Evolutionary conservation across 2,113 vertebrate genomes (phyloP), one percentile per base, ranked within the genome.

Genomic region (Eolophus roseicapilla): DNA sequence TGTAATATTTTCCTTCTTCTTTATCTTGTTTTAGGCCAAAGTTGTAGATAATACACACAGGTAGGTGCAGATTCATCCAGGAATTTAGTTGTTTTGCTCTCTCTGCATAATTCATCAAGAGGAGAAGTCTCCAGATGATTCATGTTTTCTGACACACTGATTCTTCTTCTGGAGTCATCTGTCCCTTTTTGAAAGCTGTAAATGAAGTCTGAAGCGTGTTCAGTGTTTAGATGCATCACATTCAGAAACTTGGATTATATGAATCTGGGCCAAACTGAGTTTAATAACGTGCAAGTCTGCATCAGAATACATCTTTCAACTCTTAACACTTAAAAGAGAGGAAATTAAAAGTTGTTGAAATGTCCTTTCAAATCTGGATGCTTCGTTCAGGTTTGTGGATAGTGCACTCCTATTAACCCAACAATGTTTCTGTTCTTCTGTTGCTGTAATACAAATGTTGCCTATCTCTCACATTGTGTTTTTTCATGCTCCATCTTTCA

Each of bases 341-440:
- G 86, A 96, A 95, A 95, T 97, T 59, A 60, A 50, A 93, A 93
- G 59, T 74, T 78, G 67, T 79, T 94, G 90, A 93, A 92, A 86
- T 3, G 1, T 82, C 7, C 17, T 77, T 75, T 97, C 67, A 69
- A 57, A 88, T 86, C 37, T 80, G 10, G n/a, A 37, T 82, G 11
- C 27, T 82, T 95, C 24, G 11, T 90, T 86, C 11, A 87, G 52
- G 17, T 87, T 90, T 91, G 37, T 84, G 65, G 20, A 18, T 89
- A 79, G 47, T 35, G 3, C 10, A n/a, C 6, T 75, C 16, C 5
- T 78, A 8, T 64, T 71, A 77, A 44, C 9, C 5, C 3, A 0
- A 17, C 65, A 63, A 17, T 0, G 0, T 47, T 31, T 76, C 4
- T 39, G 0, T 20, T 81, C 91, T 77, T 57, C 21, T 69, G 3